Conservation (phyloP, 37 sponge, comb jelly and placozoan species). For the Oscarella lobularis region DNA sequence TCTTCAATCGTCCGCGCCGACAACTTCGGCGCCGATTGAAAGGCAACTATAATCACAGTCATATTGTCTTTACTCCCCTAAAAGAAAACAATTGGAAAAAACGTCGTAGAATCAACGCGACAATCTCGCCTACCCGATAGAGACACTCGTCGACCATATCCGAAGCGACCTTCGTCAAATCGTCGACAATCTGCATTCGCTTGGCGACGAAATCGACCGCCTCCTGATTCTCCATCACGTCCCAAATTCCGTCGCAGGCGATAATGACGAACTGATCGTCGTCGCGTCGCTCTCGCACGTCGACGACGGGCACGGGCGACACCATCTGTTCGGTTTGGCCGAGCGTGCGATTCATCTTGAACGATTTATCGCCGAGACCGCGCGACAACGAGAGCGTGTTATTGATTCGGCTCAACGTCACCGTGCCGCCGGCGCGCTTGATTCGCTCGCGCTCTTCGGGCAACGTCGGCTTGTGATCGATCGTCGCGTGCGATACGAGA, state of each 20-base stretch:
- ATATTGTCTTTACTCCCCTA: slow-evolving; percentile 98
- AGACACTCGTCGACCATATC: slow-evolving; percentile 74
- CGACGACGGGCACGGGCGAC: slow-evolving; percentile 87
- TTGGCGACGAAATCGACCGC: slow-evolving; percentile 37
- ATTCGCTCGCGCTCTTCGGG: slow-evolving; percentile 63
- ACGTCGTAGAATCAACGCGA: not conserved
- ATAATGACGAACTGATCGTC: slow-evolving; percentile 83
- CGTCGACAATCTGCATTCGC: slow-evolving; percentile 45
- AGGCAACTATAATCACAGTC: slow-evolving; percentile 87
- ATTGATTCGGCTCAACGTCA: slow-evolving; percentile 94
- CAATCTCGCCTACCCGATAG: slow-evolving; percentile 51
- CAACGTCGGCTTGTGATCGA: slow-evolving; percentile 90
- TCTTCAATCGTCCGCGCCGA: slow-evolving; percentile 60
- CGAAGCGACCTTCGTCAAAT: slow-evolving; percentile 45
- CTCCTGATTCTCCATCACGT: slow-evolving; percentile 94
- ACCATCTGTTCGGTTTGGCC: slow-evolving; percentile 67
- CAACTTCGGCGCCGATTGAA: slow-evolving; percentile 73
- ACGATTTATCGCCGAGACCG: slow-evolving; percentile 95
- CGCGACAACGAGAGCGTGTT: slow-evolving; percentile 93
- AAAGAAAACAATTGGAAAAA: slow-evolving; percentile 8
- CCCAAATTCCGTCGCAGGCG: slow-evolving; percentile 97
- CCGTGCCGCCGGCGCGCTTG: slow-evolving; percentile 93
- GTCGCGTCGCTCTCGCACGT: slow-evolving; percentile 26
- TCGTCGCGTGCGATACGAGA: slow-evolving; percentile 48
- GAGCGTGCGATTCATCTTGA: slow-evolving; percentile 40